Percentiles rank a stretch among this genome's conserved stretches.
Conservation (phyloP, 2,888 invertebrate species). For the Belgica antarctica region DNA sequence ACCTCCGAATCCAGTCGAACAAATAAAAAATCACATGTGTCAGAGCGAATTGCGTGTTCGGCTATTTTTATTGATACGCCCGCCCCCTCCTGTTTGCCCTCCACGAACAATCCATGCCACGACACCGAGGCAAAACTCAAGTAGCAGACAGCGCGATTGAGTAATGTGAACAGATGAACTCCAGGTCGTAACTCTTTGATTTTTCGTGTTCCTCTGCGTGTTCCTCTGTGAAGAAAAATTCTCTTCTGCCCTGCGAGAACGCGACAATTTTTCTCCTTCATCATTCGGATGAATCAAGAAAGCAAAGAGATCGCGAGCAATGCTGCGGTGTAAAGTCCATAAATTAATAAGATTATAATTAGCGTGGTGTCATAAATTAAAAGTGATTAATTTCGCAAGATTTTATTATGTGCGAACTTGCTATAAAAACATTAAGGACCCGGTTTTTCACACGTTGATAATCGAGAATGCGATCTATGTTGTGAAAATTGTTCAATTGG, state of each 20-base stretch:
- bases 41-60: conserved; percentile 40
- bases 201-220: conserved; percentile 33
- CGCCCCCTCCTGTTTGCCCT: not conserved
- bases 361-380: not conserved
- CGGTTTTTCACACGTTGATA: not conserved
- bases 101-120: conserved; percentile 21
- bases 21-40: conserved; percentile 39
- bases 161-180: conserved; percentile 43
- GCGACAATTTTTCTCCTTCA: not conserved
- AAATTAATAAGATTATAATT: not conserved
- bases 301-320: not conserved
- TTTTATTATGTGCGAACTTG: not conserved
- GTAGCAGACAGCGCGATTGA: not conserved
- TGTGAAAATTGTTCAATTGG: no score
- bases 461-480: no score
- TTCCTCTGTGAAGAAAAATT: not conserved
- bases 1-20: conserved; percentile 24
- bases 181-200: conserved; percentile 35
- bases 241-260: not conserved
- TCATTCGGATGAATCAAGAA: not conserved
- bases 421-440: not conserved
- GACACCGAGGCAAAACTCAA: conserved; percentile 10
- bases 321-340: not conserved
- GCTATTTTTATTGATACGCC: conserved; percentile 41
- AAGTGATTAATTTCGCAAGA: not conserved